phyloP scores from a whole-genome alignment of 2,797 vertebrate genomes.

The Delichon dasypus region DNA sequence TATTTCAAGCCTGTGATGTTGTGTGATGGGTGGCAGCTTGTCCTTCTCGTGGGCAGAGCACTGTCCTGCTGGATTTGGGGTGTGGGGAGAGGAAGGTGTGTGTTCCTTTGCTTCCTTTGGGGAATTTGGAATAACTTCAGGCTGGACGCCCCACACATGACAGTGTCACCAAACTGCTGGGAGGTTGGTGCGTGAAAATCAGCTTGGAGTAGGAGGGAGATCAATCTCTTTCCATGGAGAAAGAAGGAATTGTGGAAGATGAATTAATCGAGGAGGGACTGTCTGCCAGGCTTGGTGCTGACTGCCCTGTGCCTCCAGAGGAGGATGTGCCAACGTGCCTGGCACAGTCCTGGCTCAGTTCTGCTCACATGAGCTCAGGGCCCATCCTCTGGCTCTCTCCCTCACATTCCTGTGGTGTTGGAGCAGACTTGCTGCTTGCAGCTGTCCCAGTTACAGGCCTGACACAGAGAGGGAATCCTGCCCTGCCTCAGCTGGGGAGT shows the following conservation, averaged over 20 bases:
- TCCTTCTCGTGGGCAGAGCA: background rate
- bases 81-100: background rate
- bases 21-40: background rate
- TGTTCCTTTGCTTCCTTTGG: background rate
- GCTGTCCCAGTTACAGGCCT: background rate
- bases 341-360: background rate
- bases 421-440: background rate
- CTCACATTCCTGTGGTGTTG: background rate
- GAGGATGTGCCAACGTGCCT: background rate
- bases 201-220: background rate
- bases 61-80: background rate
- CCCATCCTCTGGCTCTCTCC: background rate
- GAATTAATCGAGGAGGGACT: background rate
- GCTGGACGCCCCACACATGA: background rate
- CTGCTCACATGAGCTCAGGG: background rate
- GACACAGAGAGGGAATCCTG: background rate
- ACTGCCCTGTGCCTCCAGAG: background rate
- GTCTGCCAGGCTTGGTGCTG: background rate
- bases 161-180: background rate
- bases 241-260: background rate
- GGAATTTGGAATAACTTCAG: background rate
- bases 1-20: accelerated
- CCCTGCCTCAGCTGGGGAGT: background rate
- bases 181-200: background rate
- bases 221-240: background rate